Percentiles rank a stretch among this genome's conserved stretches.
Evolutionary conservation across 2,888 invertebrate species (phyloP).

Genomic region (Sphaerophoria taeniata): DNA sequence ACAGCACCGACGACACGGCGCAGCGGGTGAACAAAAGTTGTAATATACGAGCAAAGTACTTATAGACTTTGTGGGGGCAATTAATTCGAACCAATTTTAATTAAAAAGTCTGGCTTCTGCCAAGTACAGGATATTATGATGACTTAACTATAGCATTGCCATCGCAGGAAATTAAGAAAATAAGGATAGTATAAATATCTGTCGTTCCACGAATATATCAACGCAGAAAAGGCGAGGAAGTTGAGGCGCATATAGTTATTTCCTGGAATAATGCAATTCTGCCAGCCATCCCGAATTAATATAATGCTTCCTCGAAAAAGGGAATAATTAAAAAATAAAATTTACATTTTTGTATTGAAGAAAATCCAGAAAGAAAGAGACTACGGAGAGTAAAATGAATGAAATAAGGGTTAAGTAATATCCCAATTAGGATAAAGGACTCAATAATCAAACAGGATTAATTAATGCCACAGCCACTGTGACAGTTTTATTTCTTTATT

Average conservation of each 20-base stretch:
- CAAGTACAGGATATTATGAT: constrained; percentile 30
- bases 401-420: no score
- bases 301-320: neutral
- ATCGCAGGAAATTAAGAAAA: constrained; percentile 22
- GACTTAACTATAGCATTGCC: constrained; percentile 11
- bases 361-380: neutral
- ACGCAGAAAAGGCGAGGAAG: neutral
- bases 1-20: neutral
- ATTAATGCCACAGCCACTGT: no score
- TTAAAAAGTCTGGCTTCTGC: constrained; percentile 48
- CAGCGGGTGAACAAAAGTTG: neutral
- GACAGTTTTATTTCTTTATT: no score
- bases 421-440: no score
- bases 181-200: constrained; percentile 8
- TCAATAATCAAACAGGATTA: no score
- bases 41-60: constrained; percentile 1
- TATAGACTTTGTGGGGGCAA: constrained; percentile 43
- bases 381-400: no score
- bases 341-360: neutral
- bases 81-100: constrained; percentile 66
- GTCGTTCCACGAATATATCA: neutral
- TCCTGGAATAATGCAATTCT: constrained; percentile 51
- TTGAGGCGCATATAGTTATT: constrained; percentile 9
- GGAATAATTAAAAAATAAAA: neutral
- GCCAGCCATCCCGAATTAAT: constrained; percentile 24